Conservation (phyloP, 2,797 vertebrate species). For the Sebastes trivittatus region DNA sequence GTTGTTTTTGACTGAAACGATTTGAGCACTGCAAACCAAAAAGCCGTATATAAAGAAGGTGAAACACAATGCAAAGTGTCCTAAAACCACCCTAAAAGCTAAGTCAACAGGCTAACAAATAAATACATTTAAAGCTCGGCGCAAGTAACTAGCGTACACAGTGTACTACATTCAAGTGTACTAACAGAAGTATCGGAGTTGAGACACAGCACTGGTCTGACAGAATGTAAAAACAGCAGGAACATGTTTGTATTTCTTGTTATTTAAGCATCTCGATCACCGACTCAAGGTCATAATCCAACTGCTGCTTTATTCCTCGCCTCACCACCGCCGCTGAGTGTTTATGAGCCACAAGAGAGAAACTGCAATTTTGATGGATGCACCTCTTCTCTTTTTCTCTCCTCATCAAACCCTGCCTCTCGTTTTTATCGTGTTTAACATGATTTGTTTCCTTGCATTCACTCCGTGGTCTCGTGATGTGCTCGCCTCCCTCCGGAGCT, state of each 20-base stretch:
- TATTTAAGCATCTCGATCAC: neutral
- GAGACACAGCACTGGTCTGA: neutral
- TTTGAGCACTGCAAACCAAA: too few species aligned
- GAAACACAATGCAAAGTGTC: too few species aligned
- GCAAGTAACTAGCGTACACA: too few species aligned
- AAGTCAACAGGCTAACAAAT: too few species aligned
- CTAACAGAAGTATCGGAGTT: rapidly evolving
- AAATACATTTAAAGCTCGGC: too few species aligned
- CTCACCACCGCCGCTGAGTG: neutral
- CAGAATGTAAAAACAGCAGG: neutral
- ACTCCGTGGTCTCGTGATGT: constrained; percentile 29
- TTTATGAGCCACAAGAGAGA: neutral
- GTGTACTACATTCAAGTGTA: too few species aligned
- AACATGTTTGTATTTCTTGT: neutral
- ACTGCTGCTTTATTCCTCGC: neutral
- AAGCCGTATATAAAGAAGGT: too few species aligned
- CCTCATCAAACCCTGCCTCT: neutral
- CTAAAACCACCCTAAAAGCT: too few species aligned
- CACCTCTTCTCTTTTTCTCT: neutral
- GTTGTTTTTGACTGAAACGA: too few species aligned
- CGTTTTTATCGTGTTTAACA: neutral
- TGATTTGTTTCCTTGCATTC: constrained; percentile 16
- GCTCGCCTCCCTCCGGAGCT: constrained; percentile 35
- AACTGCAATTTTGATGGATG: neutral
- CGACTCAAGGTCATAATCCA: neutral